Conservation (phyloP, 2,113 vertebrate species). For the Gambusia affinis region DNA sequence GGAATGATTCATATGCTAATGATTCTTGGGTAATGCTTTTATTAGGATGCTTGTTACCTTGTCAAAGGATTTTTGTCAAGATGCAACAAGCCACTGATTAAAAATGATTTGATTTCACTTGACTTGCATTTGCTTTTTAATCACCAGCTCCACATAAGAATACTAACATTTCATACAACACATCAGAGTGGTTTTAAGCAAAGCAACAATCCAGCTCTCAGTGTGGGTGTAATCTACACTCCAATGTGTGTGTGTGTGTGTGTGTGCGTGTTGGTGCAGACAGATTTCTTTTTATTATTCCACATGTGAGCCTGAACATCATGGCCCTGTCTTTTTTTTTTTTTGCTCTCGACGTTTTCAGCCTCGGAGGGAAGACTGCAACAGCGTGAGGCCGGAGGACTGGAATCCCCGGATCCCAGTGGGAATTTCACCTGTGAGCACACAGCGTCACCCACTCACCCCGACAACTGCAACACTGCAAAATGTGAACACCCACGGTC, state of each 20-base stretch:
- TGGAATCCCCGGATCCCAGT: slow-evolving; percentile 85
- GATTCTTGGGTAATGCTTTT: slow-evolving; percentile 62
- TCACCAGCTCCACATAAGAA: slow-evolving; percentile 62
- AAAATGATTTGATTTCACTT: slow-evolving; percentile 72
- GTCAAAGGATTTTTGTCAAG: slow-evolving; percentile 73
- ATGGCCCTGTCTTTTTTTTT: slow-evolving; percentile 34
- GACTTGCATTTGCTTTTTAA: slow-evolving; percentile 70
- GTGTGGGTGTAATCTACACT: slow-evolving; percentile 42
- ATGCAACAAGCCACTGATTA: slow-evolving; percentile 72
- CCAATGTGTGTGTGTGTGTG: slow-evolving; percentile 14
- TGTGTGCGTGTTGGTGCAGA: slow-evolving; percentile 21
- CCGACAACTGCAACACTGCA: slow-evolving; percentile 5
- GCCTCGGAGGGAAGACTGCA: slow-evolving; percentile 84
- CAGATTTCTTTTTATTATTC: slow-evolving; percentile 23
- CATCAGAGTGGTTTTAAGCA: slow-evolving; percentile 56
- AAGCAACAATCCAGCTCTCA: slow-evolving; percentile 17
- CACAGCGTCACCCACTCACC: slow-evolving; percentile 40
- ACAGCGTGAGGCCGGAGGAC: slow-evolving; percentile 81
- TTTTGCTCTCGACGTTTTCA: slow-evolving; percentile 33
- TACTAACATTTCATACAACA: slow-evolving; percentile 54
- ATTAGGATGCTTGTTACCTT: slow-evolving; percentile 72
- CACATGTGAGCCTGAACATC: slow-evolving; percentile 41
- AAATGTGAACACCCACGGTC: background rate
- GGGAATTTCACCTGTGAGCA: slow-evolving; percentile 83
- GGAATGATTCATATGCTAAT: slow-evolving; percentile 75